Evolutionary conservation across 1,140 invertebrate genomes (phyloP).

Genomic region (Atta cephalotes): DNA sequence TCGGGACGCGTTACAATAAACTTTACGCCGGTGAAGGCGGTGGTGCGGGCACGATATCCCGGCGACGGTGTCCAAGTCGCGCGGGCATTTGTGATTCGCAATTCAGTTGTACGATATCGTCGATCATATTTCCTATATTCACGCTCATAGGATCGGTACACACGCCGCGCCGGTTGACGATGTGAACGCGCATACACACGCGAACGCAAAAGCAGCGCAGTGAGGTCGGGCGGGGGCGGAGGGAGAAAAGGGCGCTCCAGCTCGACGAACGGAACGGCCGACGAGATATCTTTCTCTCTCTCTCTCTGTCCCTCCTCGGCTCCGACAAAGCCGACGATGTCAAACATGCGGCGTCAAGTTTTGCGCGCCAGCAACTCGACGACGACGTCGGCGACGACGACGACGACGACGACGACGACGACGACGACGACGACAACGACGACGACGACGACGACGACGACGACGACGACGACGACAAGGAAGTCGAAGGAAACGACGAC

Average conservation of each 20-base stretch:
- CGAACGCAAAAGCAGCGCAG: neutral
- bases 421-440: neutral
- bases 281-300: conserved; percentile 5
- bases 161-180: conserved; percentile 57
- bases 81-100: neutral
- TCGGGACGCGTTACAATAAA: conserved; percentile 58
- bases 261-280: conserved; percentile 68
- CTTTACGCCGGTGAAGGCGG: conserved; percentile 23
- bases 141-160: neutral
- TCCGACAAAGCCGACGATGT: conserved; percentile 63
- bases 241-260: conserved; percentile 51
- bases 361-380: conserved; percentile 58
- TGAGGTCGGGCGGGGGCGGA: neutral
- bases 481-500: conserved; percentile 12
- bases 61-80: conserved; percentile 10
- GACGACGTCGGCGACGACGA: neutral
- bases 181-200: conserved; percentile 57
- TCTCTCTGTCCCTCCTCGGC: conserved; percentile 20
- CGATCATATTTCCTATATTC: too few species aligned
- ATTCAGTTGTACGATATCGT: neutral
- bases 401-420: neutral
- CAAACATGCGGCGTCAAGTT: conserved; percentile 76
- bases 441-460: conserved; percentile 13
- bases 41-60: conserved; percentile 26
- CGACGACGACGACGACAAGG: neutral